These are phyloP conservation scores for Lophius piscatorius DNA, from an alignment of 2,113 vertebrate genomes.

Conservation along the genomic window DNA sequence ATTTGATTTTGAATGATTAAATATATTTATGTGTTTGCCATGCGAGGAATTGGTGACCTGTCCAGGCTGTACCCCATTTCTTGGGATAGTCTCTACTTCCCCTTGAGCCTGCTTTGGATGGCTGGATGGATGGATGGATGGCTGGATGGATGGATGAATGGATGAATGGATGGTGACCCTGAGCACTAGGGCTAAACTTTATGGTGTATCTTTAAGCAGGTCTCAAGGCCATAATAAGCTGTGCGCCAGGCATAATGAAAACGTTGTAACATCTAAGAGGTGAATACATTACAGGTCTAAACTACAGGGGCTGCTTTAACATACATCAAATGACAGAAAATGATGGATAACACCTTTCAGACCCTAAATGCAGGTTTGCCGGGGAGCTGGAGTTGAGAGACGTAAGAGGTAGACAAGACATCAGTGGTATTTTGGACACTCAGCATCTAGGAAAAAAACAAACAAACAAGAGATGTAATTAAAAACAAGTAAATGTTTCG, in stretches of 20 bases:
- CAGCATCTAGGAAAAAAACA: neutral
- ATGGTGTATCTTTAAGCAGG: constrained; percentile 59
- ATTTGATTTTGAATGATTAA: too few relatives aligned
- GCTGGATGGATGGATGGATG: too few relatives aligned
- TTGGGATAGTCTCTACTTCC: too few relatives aligned
- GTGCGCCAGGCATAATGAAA: constrained; percentile 70
- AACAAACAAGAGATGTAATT: constrained; percentile 3
- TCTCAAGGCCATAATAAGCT: constrained; percentile 53
- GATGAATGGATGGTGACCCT: constrained; percentile 41
- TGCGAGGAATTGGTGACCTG: too few relatives aligned
- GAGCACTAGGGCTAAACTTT: constrained; percentile 30
- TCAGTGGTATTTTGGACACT: constrained; percentile 3
- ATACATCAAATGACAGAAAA: constrained; percentile 64
- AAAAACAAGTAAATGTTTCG: neutral
- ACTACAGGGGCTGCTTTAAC: constrained; percentile 59
- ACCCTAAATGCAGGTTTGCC: constrained; percentile 60
- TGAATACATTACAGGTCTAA: constrained; percentile 63
- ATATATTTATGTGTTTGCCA: too few relatives aligned
- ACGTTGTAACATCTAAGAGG: constrained; percentile 63
- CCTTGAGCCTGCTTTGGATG: too few relatives aligned
- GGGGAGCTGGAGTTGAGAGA: constrained; percentile 27
- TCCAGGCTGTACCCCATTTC: too few relatives aligned
- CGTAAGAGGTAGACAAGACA: constrained; percentile 13
- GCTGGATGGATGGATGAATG: too few relatives aligned
- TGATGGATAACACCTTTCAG: constrained; percentile 69